A percentile compares a stretch with the other conserved stretches of the same genome.
Conservation (phyloP, 2,797 vertebrate species). For the Sylvilagus floridanus region DNA sequence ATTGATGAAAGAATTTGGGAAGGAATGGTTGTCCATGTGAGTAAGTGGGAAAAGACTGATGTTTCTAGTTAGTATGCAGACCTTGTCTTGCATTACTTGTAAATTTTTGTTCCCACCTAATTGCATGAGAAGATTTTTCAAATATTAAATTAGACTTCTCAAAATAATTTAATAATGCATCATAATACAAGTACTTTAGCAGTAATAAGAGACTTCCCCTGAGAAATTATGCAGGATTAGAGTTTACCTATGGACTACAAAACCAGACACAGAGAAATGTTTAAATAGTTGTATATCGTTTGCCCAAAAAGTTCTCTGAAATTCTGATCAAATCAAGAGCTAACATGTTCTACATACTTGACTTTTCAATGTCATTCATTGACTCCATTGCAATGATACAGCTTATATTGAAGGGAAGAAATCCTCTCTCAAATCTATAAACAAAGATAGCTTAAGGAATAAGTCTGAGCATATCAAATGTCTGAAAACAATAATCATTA, state of each 20-base stretch:
- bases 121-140: conserved; percentile 11
- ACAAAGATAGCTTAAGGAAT: conserved; percentile 39
- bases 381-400: neutral
- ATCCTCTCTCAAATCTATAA: conserved; percentile 16
- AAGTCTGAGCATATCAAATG: conserved; percentile 25
- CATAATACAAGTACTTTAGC: neutral
- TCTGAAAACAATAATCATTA: neutral
- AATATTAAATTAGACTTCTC: neutral
- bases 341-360: neutral
- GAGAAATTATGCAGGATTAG: conserved; percentile 78
- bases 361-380: conserved; percentile 3
- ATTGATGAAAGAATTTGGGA: neutral
- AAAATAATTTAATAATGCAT: conserved; percentile 1
- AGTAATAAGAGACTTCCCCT: conserved; percentile 61
- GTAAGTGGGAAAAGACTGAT: neutral
- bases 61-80: neutral
- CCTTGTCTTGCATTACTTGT: neutral
- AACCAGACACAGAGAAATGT: neutral
- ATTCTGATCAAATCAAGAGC: conserved; percentile 3
- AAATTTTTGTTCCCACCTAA: neutral
- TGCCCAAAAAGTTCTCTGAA: neutral
- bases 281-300: neutral
- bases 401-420: neutral
- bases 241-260: conserved; percentile 64
- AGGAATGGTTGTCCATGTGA: neutral